phyloP scores from a whole-genome alignment of 2,888 invertebrate species.

The Sclerodermus sp. region DNA sequence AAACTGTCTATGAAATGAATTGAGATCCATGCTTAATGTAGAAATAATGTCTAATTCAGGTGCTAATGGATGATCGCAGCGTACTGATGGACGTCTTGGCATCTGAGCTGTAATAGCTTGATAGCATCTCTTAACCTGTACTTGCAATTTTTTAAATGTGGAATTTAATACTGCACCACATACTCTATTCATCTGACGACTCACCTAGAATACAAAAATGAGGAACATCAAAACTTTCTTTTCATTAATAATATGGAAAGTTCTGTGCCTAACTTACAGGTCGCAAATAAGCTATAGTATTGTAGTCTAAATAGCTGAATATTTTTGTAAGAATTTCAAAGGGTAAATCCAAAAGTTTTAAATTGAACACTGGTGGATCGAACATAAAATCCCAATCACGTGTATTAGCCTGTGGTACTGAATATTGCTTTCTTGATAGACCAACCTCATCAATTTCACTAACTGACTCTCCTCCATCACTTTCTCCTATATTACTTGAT shows the following conservation, averaged over 20 bases:
- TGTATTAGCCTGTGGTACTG: slow-evolving; percentile 36
- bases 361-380: slow-evolving; percentile 31
- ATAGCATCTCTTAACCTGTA: slow-evolving; percentile 81
- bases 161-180: slow-evolving; percentile 80
- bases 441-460: slow-evolving; percentile 40
- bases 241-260: not conserved
- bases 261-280: slow-evolving; percentile 65
- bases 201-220: slow-evolving; percentile 66
- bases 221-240: not conserved
- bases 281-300: slow-evolving; percentile 76
- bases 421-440: slow-evolving; percentile 38
- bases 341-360: slow-evolving; percentile 72
- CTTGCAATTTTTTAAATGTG: slow-evolving; percentile 83
- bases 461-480: slow-evolving; percentile 46
- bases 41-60: slow-evolving; percentile 92
- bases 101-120: slow-evolving; percentile 87
- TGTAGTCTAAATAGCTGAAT: slow-evolving; percentile 73
- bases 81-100: slow-evolving; percentile 88
- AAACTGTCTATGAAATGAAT: slow-evolving; percentile 90
- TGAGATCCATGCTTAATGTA: slow-evolving; percentile 89
- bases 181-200: slow-evolving; percentile 76
- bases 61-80: slow-evolving; percentile 86
- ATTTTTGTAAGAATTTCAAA: slow-evolving; percentile 80
- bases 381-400: slow-evolving; percentile 21
- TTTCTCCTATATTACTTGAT: slow-evolving; percentile 60